phyloP scores from a whole-genome alignment of 2,888 invertebrate species.

The Ochropleura plecta region DNA sequence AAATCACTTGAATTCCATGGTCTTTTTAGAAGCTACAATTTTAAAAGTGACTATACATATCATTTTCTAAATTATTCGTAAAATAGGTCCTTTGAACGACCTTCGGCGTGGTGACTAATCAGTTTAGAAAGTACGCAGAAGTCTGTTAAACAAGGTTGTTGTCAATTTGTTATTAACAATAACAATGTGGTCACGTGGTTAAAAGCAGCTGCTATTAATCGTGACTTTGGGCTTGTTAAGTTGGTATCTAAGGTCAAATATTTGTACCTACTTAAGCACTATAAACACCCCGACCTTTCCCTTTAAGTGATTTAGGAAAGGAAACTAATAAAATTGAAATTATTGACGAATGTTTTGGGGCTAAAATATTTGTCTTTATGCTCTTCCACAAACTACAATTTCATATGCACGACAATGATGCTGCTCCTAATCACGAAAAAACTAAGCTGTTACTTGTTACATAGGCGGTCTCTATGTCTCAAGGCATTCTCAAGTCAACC shows the following conservation, averaged over 20 bases:
- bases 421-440: neutral
- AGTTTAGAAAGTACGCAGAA: slow-evolving; percentile 53
- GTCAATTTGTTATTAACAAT: slow-evolving; percentile 40
- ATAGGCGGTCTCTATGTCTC: too few relatives aligned
- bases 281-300: neutral
- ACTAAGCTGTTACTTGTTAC: neutral
- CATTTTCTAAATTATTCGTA: neutral
- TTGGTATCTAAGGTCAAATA: neutral
- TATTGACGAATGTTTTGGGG: neutral
- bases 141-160: slow-evolving; percentile 50
- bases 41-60: neutral
- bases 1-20: neutral
- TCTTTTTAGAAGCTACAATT: neutral
- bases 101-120: slow-evolving; percentile 35
- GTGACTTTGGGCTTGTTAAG: slow-evolving; percentile 38
- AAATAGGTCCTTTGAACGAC: slow-evolving; percentile 20
- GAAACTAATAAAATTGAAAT: neutral
- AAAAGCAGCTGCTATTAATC: slow-evolving; percentile 31
- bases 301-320: neutral
- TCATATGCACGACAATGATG: neutral
- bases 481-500: neutral
- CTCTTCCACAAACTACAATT: neutral
- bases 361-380: neutral
- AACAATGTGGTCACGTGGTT: slow-evolving; percentile 46
- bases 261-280: neutral